Evolutionary conservation across 2,113 vertebrate species (phyloP), one percentile per base, ranked within the genome.

Genomic region (Diadophis punctatus): DNA sequence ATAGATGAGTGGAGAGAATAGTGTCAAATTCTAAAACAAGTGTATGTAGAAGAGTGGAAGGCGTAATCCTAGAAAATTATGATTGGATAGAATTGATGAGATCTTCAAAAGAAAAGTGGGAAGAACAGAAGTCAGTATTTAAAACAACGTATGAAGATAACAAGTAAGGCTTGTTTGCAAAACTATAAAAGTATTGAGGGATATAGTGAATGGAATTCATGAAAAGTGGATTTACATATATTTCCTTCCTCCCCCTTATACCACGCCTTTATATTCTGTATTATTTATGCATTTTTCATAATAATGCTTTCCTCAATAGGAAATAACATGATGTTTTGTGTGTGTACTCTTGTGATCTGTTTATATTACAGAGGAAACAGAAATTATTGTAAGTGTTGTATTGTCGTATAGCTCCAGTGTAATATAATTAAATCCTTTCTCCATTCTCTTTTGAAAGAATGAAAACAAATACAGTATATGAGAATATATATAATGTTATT

Each of bases 381-480:
- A 80, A 55, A 93, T 94, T 94, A 23, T 74, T 14, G 18, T 93
- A 68, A 68, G 14, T 89, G 80, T 51, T 93, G 25, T 90, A 88
- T 14, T 92, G 63, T 58, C 92, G 96, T 95, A 89, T 60, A 95
- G 87, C 94, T 92, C 86, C 92, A 92, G 92, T 94, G 51, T 92
- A 95, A 94, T 93, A 91, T 96, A 94, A 95, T 88, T 96, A 94
- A 91, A 30, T 92, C 90, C 0, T 25, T 93, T 93, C 86, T 91
- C 90, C 6, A 0, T 52, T 63, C 52, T 68, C 49, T 95, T 87
- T 92, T 92, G 96, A 97, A 68, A 68, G 93, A 91, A 91, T 96
- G 95, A 95, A 94, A 96, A 95, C 97, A 97, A 98, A 98, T 98
- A 97, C 97, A 97, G 97, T 95, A 95, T 94, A 96, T 80, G 93